Percentiles rank a stretch among this genome's conserved stretches.
Evolutionary conservation across 2,113 vertebrate genomes (phyloP).

Genomic region (Recurvirostra avosetta): DNA sequence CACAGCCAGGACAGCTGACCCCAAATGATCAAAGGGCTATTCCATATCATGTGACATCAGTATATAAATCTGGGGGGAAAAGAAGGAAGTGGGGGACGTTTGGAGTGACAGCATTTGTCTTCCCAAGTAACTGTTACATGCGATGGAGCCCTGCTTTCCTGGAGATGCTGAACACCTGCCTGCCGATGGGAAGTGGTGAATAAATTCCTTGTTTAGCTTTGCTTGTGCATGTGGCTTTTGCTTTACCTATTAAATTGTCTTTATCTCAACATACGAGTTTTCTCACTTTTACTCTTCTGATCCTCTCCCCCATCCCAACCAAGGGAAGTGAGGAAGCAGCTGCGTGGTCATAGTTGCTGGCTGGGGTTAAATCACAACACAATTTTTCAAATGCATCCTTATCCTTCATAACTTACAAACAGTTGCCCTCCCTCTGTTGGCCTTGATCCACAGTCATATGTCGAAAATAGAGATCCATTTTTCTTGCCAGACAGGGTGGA

Average conservation of each 20-base stretch:
- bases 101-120: neutral
- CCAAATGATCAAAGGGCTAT: neutral
- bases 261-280: neutral
- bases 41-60: neutral
- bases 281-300: neutral
- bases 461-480: constrained; percentile 71
- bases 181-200: neutral
- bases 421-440: constrained; percentile 10
- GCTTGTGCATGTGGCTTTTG: neutral
- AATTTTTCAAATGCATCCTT: constrained; percentile 46
- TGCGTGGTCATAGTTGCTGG: neutral
- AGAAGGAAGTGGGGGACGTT: no score
- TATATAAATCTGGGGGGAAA: neutral
- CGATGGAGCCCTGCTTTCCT: neutral
- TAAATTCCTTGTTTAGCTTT: neutral
- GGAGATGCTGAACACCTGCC: neutral
- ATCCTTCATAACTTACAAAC: constrained; percentile 41
- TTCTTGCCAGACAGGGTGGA: constrained; percentile 72
- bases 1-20: neutral
- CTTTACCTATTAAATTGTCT: neutral
- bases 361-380: neutral
- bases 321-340: neutral
- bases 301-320: neutral
- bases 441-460: constrained; percentile 59
- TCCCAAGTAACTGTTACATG: neutral